phyloP scores from a whole-genome alignment of 2,888 invertebrate genomes.

The Calliscelio sp. region DNA sequence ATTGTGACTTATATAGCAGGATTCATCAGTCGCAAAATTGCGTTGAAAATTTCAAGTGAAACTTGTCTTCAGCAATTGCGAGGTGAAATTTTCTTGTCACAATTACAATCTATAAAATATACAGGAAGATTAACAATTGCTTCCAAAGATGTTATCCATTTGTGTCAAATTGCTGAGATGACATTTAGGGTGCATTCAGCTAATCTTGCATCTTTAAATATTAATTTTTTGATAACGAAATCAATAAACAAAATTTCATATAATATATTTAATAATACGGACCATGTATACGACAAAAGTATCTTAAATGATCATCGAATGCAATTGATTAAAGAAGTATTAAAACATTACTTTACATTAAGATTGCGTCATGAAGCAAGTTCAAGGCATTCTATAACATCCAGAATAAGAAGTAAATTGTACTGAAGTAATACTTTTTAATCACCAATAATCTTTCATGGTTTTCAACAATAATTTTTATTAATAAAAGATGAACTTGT shows the following conservation, averaged over 20 bases:
- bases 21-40: slow-evolving; percentile 24
- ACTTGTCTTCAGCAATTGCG: slow-evolving; percentile 11
- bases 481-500: no score
- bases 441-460: slow-evolving; percentile 15
- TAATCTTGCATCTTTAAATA: neutral
- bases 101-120: slow-evolving; percentile 11
- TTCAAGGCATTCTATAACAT: neutral
- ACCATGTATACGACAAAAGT: slow-evolving; percentile 17
- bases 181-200: slow-evolving; percentile 4
- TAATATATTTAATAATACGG: neutral
- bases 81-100: neutral
- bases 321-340: slow-evolving; percentile 22
- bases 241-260: neutral
- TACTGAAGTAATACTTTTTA: slow-evolving; percentile 17
- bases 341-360: slow-evolving; percentile 15
- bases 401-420: slow-evolving; percentile 30
- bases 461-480: no score
- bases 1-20: slow-evolving; percentile 47
- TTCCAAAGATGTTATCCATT: slow-evolving; percentile 23
- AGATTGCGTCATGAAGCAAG: slow-evolving; percentile 19
- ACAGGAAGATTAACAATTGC: slow-evolving; percentile 15
- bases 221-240: neutral
- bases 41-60: neutral
- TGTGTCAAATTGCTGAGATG: slow-evolving; percentile 47
- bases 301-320: slow-evolving; percentile 28